These are phyloP conservation scores for Scyliorhinus canicula DNA, from an alignment of 2,797 vertebrate genomes.

Conservation along the genomic window DNA sequence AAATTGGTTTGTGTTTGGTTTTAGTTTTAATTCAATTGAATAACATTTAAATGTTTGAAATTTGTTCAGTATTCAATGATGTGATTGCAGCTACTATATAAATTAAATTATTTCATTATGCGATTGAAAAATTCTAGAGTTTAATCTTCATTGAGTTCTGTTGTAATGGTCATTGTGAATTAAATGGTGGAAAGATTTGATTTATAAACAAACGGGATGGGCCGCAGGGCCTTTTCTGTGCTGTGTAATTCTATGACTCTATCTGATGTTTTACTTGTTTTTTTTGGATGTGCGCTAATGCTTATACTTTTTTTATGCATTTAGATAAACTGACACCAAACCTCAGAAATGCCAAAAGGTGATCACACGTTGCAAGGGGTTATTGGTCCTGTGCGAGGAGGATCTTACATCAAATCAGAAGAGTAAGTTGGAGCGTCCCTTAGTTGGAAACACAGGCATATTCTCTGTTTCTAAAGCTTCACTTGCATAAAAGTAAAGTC, in stretches of 20 bases:
- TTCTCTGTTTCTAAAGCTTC: too few species aligned
- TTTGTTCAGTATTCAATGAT: neutral
- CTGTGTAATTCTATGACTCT: too few species aligned
- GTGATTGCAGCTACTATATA: neutral
- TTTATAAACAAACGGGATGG: neutral
- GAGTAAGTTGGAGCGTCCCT: neutral
- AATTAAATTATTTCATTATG: neutral
- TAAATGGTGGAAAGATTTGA: neutral
- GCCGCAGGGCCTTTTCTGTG: too few species aligned
- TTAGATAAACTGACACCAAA: neutral
- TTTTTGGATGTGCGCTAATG: neutral
- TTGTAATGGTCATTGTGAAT: too few species aligned
- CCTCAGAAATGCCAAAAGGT: conserved; percentile 22
- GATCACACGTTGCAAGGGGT: neutral
- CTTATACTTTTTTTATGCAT: neutral
- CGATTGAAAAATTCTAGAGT: neutral
- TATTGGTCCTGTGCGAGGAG: neutral
- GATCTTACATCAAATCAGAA: conserved; percentile 6
- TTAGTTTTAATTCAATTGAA: conserved; percentile 20
- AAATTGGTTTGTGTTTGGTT: neutral
- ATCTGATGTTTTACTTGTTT: neutral
- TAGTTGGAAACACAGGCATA: neutral
- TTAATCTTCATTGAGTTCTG: neutral
- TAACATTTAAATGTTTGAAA: neutral
- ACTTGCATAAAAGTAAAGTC: too few species aligned